phyloP scores from a whole-genome alignment of 2,113 vertebrate genomes.

The Falcunculus frontatus region DNA sequence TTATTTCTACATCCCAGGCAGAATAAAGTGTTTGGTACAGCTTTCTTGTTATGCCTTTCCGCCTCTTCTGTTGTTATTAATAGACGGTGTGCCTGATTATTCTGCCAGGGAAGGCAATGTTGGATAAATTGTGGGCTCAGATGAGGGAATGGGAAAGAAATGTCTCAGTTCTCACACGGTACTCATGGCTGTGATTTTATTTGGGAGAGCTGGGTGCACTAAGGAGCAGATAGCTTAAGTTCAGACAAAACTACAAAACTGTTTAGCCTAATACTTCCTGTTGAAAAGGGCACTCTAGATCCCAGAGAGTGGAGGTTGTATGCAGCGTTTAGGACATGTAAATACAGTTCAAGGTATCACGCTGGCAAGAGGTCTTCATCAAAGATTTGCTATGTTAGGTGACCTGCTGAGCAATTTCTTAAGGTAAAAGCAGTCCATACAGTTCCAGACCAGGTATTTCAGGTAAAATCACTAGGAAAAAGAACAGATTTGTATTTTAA shows the following conservation, averaged over 20 bases:
- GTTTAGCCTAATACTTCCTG: background rate
- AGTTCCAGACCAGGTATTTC: background rate
- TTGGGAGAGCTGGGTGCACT: background rate
- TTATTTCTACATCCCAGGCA: conserved; percentile 16
- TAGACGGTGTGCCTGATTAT: background rate
- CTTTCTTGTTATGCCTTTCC: conserved; percentile 1
- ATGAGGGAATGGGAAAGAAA: background rate
- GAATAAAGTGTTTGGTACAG: background rate
- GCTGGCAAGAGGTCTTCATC: background rate
- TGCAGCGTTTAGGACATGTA: background rate
- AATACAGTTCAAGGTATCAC: background rate
- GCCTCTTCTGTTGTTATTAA: conserved; percentile 8
- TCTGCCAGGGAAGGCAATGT: background rate
- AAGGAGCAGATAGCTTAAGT: background rate
- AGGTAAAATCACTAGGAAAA: background rate
- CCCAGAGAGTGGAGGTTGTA: background rate
- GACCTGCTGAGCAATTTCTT: background rate
- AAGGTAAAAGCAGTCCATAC: background rate
- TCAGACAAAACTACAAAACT: background rate
- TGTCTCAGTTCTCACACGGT: background rate
- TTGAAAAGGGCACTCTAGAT: background rate
- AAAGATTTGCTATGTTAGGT: background rate
- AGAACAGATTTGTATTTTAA: background rate
- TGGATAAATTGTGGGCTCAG: background rate
- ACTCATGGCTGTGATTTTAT: background rate